Evolutionary conservation across 2,888 invertebrate species (phyloP), one percentile per base, ranked within the genome.

Genomic region (Malthinus seriepunctatus): DNA sequence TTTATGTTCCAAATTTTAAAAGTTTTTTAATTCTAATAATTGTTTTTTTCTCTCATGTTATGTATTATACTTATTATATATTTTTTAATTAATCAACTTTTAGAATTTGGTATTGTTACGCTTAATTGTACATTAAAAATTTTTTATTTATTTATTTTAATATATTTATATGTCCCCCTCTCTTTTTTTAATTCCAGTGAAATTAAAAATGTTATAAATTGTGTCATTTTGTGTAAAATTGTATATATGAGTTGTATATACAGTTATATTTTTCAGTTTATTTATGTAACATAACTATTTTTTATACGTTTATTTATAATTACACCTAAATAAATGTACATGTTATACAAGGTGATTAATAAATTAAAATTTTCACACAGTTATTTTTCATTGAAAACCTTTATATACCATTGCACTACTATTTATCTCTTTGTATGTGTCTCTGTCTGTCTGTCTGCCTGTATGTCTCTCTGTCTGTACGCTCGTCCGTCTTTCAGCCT

Each of bases 71-170:
- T 38, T 0, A 12, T 9, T 0, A 15, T 42, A 23, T 23, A 42
- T 6, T 15, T 42, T 42, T 42, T 9, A 15, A 42, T 42, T 42
- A 23, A 42, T 15, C 15, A n/a, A 42, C 23, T 42, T 42, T 42
- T 42, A 42, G 14, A 4, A 42, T 42, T n/a, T 23, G 23, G 39
- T 42, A 42, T n/a, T 12, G 11, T 37, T 54, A 54, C 54, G 54
- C 54, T 54, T 54, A 54, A 38, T 46, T 52, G 52, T 52, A 52
- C 44, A 52, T 42, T 42, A 8, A 33, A 31, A 45, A 51, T 5
- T 33, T 35, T 48, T 15, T 35, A 23, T 32, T 51, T 51, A 46
- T 46, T 47, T 54, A 46, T 46, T 54, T 47, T 54, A 54, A 46
- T 54, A 47, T 23, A 39, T 47, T 42, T 42, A 23, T 23, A 42